phyloP scores from a whole-genome alignment of 2,797 vertebrate species.

The Acanthurus leucopareius region DNA sequence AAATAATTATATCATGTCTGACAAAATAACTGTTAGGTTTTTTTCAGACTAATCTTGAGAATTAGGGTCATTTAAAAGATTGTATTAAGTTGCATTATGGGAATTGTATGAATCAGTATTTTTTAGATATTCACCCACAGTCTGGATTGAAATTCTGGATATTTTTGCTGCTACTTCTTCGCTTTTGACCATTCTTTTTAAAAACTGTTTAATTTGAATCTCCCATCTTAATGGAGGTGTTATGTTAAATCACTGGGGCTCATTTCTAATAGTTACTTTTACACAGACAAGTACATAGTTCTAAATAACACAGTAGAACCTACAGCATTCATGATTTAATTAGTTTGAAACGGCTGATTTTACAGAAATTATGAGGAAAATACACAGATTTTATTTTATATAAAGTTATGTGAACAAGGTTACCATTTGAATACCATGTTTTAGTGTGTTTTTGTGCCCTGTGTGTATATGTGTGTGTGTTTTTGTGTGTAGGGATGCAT shows the following conservation, averaged over 20 bases:
- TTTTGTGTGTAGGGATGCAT: conserved; percentile 72
- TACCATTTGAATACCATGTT: background rate
- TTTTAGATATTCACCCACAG: background rate
- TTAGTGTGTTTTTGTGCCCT: conserved; percentile 14
- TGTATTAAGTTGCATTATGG: background rate
- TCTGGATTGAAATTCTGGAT: background rate
- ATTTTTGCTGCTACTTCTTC: background rate
- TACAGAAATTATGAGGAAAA: background rate
- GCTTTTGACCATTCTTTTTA: background rate
- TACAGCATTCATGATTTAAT: background rate
- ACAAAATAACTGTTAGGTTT: background rate
- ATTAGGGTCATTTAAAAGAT: background rate
- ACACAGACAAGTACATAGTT: background rate
- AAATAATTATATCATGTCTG: background rate
- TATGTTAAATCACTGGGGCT: background rate
- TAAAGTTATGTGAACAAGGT: background rate
- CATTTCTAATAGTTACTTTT: background rate
- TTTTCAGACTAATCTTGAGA: background rate
- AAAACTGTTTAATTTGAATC: background rate
- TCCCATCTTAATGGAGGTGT: background rate
- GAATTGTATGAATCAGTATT: background rate
- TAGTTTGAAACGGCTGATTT: background rate
- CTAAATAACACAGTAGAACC: background rate
- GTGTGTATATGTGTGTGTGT: conserved; percentile 19
- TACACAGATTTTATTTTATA: background rate